These are phyloP conservation scores for Nomada flava DNA, from an alignment of 2,888 invertebrate species.

Conservation along the genomic window DNA sequence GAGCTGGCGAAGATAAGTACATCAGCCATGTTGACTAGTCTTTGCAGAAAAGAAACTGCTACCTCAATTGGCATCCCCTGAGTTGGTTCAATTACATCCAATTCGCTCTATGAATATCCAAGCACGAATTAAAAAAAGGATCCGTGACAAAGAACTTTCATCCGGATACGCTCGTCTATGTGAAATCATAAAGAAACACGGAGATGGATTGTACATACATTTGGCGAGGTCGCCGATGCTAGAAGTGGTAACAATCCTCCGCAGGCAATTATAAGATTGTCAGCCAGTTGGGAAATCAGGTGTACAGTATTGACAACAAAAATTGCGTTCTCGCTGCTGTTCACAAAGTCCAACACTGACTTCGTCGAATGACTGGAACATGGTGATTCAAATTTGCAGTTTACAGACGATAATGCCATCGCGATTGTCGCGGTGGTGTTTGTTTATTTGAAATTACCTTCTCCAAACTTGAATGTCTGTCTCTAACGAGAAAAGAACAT, in stretches of 20 bases:
- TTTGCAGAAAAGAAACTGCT: constrained; percentile 98
- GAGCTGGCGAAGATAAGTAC: constrained; percentile 99
- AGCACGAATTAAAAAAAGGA: constrained; percentile 60
- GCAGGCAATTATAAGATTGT: constrained; percentile 99
- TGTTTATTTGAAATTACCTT: constrained; percentile 83
- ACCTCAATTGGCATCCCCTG: constrained; percentile 99
- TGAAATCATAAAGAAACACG: constrained; percentile 1
- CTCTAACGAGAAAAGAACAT: constrained; percentile 98
- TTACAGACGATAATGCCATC: neutral
- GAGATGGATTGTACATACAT: constrained; percentile 89
- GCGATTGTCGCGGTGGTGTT: neutral
- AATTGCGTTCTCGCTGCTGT: constrained; percentile 98
- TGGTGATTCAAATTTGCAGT: constrained; percentile 1
- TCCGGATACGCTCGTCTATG: constrained; percentile 55
- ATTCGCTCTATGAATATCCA: constrained; percentile 91
- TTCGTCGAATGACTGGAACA: constrained; percentile 95
- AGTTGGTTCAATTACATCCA: constrained; percentile 99
- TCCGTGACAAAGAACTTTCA: constrained; percentile 41
- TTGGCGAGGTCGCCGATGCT: constrained; percentile 99
- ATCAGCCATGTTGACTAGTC: constrained; percentile 99
- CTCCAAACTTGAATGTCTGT: constrained; percentile 97
- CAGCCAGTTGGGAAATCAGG: constrained; percentile 98
- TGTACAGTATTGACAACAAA: constrained; percentile 99
- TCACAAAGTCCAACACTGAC: constrained; percentile 98
- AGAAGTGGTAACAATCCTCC: constrained; percentile 98